Conservation (phyloP, 2,888 invertebrate species). For the Stegana nigrithorax region DNA sequence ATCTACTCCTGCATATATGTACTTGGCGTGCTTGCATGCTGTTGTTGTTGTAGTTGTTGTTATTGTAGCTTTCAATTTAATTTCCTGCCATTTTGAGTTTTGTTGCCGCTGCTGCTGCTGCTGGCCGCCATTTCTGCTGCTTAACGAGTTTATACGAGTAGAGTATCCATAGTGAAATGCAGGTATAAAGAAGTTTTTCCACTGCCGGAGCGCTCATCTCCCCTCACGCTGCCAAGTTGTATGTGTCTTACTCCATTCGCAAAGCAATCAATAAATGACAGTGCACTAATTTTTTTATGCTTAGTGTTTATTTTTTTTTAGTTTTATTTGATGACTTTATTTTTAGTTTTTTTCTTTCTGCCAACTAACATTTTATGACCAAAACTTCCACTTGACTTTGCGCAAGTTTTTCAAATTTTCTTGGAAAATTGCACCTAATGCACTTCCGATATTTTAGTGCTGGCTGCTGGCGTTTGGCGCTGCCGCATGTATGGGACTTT, state of each 20-base stretch:
- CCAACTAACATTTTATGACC: too few species aligned
- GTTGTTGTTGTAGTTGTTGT: conserved; percentile 25
- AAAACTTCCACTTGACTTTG: too few species aligned
- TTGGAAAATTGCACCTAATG: conserved; percentile 28
- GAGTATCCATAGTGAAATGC: too few species aligned
- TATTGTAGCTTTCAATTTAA: conserved; percentile 54
- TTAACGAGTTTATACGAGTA: too few species aligned
- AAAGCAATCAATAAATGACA: conserved; percentile 50
- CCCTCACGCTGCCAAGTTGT: conserved; percentile 18
- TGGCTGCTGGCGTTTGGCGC: too few species aligned
- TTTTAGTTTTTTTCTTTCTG: conserved; percentile 26
- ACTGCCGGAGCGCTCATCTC: not conserved
- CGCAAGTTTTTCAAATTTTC: too few species aligned
- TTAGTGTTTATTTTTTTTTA: too few species aligned
- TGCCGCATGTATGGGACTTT: too few species aligned
- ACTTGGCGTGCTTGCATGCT: not conserved
- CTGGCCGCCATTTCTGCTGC: not conserved
- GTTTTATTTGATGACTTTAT: conserved; percentile 7
- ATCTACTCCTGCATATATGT: too few species aligned
- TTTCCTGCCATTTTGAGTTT: conserved; percentile 38
- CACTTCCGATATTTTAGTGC: conserved; percentile 34
- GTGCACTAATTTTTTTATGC: conserved; percentile 20
- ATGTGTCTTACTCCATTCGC: conserved; percentile 23
- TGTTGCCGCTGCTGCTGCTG: not conserved
- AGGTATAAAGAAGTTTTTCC: not conserved